Evolutionary conservation across 1,140 invertebrate species (phyloP).

Genomic region (Portunus trituberculatus): DNA sequence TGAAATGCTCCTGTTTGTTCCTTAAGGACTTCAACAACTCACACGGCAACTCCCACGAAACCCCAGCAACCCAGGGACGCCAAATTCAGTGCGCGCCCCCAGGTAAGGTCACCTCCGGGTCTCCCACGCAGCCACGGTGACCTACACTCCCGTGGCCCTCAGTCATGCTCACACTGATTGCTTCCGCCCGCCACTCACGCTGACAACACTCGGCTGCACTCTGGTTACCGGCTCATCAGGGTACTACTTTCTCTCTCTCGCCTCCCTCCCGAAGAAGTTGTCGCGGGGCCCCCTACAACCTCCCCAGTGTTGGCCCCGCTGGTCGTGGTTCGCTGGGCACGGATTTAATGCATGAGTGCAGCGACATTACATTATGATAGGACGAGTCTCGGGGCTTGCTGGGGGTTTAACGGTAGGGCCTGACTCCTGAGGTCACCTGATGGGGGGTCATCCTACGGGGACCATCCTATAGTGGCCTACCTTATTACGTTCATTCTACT

Average conservation of each 20-base stretch:
- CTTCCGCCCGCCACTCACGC: constrained; percentile 6
- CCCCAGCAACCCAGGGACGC: background rate
- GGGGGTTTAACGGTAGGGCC: background rate
- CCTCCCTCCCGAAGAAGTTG: background rate
- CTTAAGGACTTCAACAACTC: background rate
- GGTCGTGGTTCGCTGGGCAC: background rate
- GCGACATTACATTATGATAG: background rate
- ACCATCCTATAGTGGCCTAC: no score
- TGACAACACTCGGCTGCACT: background rate
- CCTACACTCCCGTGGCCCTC: background rate
- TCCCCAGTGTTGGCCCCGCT: background rate
- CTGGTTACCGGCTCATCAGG: background rate
- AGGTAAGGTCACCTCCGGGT: background rate
- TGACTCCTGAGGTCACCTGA: background rate
- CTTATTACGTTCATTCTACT: no score
- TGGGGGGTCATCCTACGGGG: background rate
- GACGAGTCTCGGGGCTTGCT: no score
- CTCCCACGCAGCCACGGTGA: constrained; percentile 5
- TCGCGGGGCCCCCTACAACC: no score
- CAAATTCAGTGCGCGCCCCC: background rate
- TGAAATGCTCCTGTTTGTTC: no score
- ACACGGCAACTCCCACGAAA: no score
- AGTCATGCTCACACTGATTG: background rate
- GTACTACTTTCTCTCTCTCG: background rate
- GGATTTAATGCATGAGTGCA: background rate